Conservation (phyloP, 2,888 invertebrate species). For the Chymomyza fuscimana region DNA sequence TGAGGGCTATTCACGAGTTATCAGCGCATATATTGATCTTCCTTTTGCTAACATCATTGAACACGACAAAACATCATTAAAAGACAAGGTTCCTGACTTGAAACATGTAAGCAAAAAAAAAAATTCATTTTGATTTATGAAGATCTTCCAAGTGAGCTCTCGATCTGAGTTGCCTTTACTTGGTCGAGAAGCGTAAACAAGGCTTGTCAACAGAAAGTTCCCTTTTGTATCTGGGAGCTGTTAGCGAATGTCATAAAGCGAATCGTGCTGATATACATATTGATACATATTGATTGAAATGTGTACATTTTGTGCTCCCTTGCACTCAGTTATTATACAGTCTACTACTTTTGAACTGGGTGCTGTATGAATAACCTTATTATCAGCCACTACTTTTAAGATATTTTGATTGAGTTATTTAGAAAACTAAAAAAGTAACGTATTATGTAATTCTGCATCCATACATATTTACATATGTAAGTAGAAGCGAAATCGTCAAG, state of each 20-base stretch:
- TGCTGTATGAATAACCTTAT: no score
- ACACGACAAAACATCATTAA: slow-evolving; percentile 28
- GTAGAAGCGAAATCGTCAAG: no score
- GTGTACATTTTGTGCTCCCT: background rate
- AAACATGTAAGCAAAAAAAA: slow-evolving; percentile 7
- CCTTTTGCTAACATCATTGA: slow-evolving; percentile 17
- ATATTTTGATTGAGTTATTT: no score
- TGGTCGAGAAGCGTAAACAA: background rate
- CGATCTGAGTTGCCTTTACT: slow-evolving; percentile 4
- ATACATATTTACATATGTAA: no score
- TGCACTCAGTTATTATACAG: no score
- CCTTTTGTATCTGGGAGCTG: background rate
- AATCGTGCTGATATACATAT: slow-evolving; percentile 6
- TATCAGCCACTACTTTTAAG: no score
- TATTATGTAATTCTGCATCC: no score
- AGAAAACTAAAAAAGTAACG: no score
- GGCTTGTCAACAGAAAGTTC: background rate
- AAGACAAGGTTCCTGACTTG: slow-evolving; percentile 1
- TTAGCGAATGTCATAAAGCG: slow-evolving; percentile 13
- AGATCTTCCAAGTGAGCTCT: slow-evolving; percentile 24
- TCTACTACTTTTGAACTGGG: no score
- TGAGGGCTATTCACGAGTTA: slow-evolving; percentile 7
- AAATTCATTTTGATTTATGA: slow-evolving; percentile 27
- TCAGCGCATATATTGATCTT: slow-evolving; percentile 27
- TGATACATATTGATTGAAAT: no score